These are phyloP conservation scores for Otus scops DNA, from an alignment of 2,797 vertebrate species.

Conservation along the genomic window DNA sequence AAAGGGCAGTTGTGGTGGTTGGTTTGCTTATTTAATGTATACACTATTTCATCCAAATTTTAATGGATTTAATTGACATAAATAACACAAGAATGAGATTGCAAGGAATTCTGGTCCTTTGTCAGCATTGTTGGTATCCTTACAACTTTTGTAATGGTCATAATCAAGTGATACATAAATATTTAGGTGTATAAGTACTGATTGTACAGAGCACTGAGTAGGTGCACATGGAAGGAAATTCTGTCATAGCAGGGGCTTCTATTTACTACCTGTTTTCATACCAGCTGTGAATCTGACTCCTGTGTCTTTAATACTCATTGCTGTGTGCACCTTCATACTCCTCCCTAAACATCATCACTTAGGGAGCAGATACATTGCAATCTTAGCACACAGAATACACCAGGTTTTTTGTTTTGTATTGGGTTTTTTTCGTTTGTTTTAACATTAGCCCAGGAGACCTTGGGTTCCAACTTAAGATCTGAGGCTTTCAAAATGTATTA, in stretches of 20 bases:
- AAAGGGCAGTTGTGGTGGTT: neutral
- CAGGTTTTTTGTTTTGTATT: neutral
- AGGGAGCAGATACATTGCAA: neutral
- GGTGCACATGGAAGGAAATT: neutral
- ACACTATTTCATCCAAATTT: neutral
- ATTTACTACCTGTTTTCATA: neutral
- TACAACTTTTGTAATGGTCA: neutral
- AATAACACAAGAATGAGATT: neutral
- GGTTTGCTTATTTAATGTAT: neutral
- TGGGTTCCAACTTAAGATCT: neutral
- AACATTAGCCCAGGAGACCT: neutral
- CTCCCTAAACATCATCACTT: neutral
- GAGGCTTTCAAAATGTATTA: neutral
- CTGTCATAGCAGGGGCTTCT: neutral
- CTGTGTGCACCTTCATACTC: neutral
- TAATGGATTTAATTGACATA: neutral
- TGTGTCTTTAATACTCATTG: neutral
- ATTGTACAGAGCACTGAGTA: neutral
- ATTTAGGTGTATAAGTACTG: neutral
- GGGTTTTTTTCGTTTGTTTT: neutral
- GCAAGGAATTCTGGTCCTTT: neutral
- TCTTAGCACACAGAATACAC: neutral
- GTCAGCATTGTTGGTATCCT: neutral
- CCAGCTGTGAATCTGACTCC: neutral
- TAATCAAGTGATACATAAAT: neutral